Evolutionary conservation across 1,140 invertebrate genomes (phyloP).

Genomic region (Megalopta genalis): DNA sequence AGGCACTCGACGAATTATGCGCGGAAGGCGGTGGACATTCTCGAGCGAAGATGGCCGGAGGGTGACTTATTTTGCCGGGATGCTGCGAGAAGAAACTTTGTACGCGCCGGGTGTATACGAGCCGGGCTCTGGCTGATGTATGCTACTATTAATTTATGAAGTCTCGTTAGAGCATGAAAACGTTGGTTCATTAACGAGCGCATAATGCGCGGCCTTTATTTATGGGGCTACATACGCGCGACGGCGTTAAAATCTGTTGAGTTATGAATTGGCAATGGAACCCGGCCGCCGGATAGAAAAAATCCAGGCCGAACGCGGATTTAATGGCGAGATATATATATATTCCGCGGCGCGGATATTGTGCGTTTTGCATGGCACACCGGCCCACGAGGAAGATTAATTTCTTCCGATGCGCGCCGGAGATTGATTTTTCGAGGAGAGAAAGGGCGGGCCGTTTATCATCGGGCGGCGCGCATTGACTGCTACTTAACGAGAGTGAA

Average conservation of each 20-base stretch:
- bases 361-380: neutral
- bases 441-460: conserved; percentile 24
- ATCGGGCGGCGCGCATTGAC: conserved; percentile 21
- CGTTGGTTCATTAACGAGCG: conserved; percentile 29
- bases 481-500: conserved; percentile 36
- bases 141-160: conserved; percentile 32
- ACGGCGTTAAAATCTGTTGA: neutral
- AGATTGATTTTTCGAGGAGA: conserved; percentile 39
- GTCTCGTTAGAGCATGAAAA: conserved; percentile 34
- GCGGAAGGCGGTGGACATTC: no score
- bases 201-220: conserved; percentile 32
- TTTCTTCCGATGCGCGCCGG: conserved; percentile 23
- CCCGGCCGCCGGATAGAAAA: conserved; percentile 6
- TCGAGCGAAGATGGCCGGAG: no score
- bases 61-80: neutral
- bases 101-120: neutral
- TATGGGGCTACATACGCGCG: neutral
- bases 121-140: neutral
- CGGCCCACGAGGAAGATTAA: conserved; percentile 22
- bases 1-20: no score
- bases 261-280: conserved; percentile 26
- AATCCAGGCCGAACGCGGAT: conserved; percentile 20
- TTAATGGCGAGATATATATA: conserved; percentile 28
- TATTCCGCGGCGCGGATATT: conserved; percentile 19
- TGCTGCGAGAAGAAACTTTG: neutral